Evolutionary conservation across 2,113 vertebrate species (phyloP).

Genomic region (Istiophorus platypterus): DNA sequence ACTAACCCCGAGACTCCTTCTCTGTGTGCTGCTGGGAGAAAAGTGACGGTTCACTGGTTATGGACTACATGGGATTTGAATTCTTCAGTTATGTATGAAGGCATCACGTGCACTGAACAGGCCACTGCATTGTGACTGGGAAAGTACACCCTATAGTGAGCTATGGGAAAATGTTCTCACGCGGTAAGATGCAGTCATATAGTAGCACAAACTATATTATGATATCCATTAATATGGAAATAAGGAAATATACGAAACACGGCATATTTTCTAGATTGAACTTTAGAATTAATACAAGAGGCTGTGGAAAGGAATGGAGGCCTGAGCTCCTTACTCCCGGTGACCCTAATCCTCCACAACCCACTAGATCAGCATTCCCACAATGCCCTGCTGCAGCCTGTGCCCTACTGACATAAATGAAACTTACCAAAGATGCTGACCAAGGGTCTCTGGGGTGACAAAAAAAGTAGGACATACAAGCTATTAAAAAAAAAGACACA

Average conservation of each 20-base stretch:
- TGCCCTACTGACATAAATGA: constrained; percentile 65
- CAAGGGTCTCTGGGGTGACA: background rate
- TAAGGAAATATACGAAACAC: background rate
- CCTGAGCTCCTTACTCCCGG: constrained; percentile 74
- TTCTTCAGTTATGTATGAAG: constrained; percentile 56
- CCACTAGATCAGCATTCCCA: constrained; percentile 76
- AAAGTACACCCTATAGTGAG: constrained; percentile 29
- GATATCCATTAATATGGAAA: background rate
- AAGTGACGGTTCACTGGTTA: constrained; percentile 59
- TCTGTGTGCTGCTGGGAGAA: constrained; percentile 38
- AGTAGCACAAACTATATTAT: background rate
- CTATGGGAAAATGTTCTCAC: background rate
- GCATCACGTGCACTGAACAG: constrained; percentile 47
- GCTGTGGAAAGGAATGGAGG: constrained; percentile 43
- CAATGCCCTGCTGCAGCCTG: constrained; percentile 54
- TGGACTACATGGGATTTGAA: constrained; percentile 59
- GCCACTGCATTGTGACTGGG: constrained; percentile 25
- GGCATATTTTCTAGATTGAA: constrained; percentile 9
- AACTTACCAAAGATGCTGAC: constrained; percentile 3
- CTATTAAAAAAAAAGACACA: background rate
- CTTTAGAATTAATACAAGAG: constrained; percentile 34
- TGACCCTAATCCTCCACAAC: constrained; percentile 79
- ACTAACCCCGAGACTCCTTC: constrained; percentile 67
- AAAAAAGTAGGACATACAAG: background rate
- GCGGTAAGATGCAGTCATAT: background rate